These are phyloP conservation scores for Crioceris asparagi DNA, from an alignment of 2,888 invertebrate genomes.

Conservation along the genomic window DNA sequence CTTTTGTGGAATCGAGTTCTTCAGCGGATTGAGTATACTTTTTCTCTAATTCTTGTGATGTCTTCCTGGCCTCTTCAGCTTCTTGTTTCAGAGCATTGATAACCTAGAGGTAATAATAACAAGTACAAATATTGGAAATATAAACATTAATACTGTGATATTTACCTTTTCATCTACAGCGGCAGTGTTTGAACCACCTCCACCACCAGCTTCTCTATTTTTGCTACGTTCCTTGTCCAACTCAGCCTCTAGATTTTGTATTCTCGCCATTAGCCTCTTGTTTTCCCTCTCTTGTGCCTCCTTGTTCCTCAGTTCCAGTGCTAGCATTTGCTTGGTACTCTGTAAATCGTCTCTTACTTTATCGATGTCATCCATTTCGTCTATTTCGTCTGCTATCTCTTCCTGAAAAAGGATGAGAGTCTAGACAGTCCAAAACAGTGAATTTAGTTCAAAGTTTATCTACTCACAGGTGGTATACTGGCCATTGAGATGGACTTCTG, in stretches of 20 bases:
- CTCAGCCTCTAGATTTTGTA: slow-evolving; percentile 73
- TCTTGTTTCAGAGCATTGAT: slow-evolving; percentile 62
- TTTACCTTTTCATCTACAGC: slow-evolving; percentile 33
- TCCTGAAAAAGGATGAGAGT: slow-evolving; percentile 20
- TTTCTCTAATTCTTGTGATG: slow-evolving; percentile 69
- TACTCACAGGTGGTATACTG: slow-evolving; percentile 41
- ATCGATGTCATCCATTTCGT: slow-evolving; percentile 87
- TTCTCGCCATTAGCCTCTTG: slow-evolving; percentile 66
- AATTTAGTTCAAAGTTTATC: not conserved
- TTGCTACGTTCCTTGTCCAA: slow-evolving; percentile 49
- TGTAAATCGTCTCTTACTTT: slow-evolving; percentile 83
- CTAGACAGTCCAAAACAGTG: not conserved
- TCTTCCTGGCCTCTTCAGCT: slow-evolving; percentile 65
- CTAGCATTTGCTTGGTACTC: slow-evolving; percentile 83
- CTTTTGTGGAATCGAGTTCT: slow-evolving; percentile 61
- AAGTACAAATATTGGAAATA: too few relatives aligned
- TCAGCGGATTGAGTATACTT: slow-evolving; percentile 67
- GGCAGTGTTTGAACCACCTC: slow-evolving; percentile 13
- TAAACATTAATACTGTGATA: too few relatives aligned
- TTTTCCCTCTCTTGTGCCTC: slow-evolving; percentile 72
- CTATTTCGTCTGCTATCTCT: slow-evolving; percentile 47
- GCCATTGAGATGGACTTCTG: slow-evolving; percentile 69
- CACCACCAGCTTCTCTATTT: slow-evolving; percentile 23
- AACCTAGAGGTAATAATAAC: slow-evolving; percentile 37
- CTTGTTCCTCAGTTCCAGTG: slow-evolving; percentile 73